These are phyloP conservation scores for Cyphomyrus discorhynchus DNA, from an alignment of 2,113 vertebrate genomes.

Conservation along the genomic window DNA sequence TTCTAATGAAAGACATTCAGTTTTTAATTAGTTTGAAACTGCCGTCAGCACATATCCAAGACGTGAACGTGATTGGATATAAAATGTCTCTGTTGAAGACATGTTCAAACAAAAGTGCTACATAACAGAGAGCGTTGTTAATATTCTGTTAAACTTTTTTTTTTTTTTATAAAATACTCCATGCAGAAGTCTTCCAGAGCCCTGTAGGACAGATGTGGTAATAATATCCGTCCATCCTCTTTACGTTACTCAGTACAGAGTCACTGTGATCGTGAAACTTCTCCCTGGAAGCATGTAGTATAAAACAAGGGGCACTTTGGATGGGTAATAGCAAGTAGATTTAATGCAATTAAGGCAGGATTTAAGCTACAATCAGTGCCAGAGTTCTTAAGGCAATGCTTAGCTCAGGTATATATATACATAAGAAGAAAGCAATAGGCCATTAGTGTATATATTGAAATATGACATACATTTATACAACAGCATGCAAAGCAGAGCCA, in stretches of 20 bases:
- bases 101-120: background rate
- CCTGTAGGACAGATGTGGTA: background rate
- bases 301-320: background rate
- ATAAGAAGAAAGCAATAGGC: background rate
- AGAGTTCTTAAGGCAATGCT: background rate
- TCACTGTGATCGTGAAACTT: background rate
- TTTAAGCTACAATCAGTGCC: background rate
- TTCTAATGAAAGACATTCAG: background rate
- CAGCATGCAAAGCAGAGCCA: background rate
- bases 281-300: background rate
- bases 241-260: background rate
- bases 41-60: background rate
- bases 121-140: background rate
- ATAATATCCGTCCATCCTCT: background rate
- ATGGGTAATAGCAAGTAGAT: background rate
- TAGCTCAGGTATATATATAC: background rate
- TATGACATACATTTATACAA: background rate
- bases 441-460: conserved; percentile 6
- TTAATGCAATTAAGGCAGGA: background rate
- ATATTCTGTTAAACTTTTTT: background rate
- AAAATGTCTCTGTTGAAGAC: background rate
- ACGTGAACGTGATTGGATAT: background rate
- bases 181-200: background rate
- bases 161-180: background rate
- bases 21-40: background rate